Evolutionary conservation across 2,888 invertebrate genomes (phyloP), one percentile per base, ranked within the genome.

Genomic region (Sinotaia quadrata): DNA sequence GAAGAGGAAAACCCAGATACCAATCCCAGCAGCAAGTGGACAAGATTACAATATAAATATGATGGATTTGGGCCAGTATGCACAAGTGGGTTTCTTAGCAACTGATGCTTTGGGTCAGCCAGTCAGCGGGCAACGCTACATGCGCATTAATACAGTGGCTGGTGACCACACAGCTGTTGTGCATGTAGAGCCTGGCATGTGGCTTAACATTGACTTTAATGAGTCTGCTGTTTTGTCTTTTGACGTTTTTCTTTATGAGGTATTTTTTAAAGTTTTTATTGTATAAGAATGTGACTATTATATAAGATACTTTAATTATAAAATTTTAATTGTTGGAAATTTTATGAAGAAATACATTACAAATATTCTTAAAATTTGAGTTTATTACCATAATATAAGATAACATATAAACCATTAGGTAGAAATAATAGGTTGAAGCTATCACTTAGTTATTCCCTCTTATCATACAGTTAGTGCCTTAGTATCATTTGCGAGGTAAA

Each of bases 91-190:
- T 60, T 67, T 82, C 33, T 74, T 81, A 65, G 79, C 80, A 37
- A 76, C 74, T 2, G 78, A 81, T 56, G 66, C 69, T 24, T 49
- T 68, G n/a, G 78, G 78, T 15, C 54, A 69, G 15, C 76, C 77
- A 4, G 63, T 69, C 18, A 65, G 29, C 27, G 80, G 79, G 1
- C 41, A 59, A 24, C 67, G 67, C 44, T 21, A 59, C 27, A 61
- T 75, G 63, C 69, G 68, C n/a, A 67, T 78, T 15, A 71, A 73
- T 27, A 63, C 65, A 33, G 80, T 80, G 0, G 75, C 72, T 24
- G 82, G 82, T n/a, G 83, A 83, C 62, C 71, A 76, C 68, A 81
- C 81, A 31, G 81, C 81, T 7, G 75, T 72, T 0, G 69, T 81
- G 5, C 80, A 83, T 57, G 75, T 81, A 8, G 80, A 79, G 54